Evolutionary conservation across 2,113 vertebrate genomes (phyloP).

Genomic region (Aspidoscelis tigris): DNA sequence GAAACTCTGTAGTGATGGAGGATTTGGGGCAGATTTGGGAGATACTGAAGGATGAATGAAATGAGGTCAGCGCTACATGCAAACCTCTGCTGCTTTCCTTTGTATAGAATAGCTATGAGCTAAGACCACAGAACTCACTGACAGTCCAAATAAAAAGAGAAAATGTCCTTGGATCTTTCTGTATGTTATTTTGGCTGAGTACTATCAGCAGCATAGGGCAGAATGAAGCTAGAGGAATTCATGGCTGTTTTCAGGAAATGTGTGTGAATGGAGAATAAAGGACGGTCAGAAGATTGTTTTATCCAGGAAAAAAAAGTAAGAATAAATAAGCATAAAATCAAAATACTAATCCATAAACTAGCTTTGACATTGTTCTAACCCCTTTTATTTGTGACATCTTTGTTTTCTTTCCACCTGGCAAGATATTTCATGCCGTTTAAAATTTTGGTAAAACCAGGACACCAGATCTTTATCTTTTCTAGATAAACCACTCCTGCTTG

Average conservation of each 20-base stretch:
- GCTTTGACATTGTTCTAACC: not conserved
- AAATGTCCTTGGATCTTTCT: not conserved
- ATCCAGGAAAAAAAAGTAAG: too few species aligned
- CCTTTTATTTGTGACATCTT: not conserved
- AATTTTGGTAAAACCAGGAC: not conserved
- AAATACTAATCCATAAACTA: not conserved
- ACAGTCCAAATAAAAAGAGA: not conserved
- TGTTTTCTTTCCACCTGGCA: constrained; percentile 21
- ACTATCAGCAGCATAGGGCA: not conserved
- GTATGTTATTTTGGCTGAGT: not conserved
- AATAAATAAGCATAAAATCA: not conserved
- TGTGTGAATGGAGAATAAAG: not conserved
- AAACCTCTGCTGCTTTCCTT: too few species aligned
- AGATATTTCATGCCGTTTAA: not conserved
- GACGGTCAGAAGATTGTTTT: not conserved
- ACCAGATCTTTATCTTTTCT: not conserved
- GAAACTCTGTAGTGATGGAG: too few species aligned
- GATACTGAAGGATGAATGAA: too few species aligned
- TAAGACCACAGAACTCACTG: not conserved
- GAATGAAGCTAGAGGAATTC: not conserved
- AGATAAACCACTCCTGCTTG: not conserved
- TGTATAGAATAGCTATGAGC: not conserved
- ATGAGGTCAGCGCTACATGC: too few species aligned
- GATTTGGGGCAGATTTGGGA: too few species aligned
- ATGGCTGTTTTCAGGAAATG: not conserved